Percentiles rank a stretch among this genome's conserved stretches.
Conservation (phyloP, 2,113 vertebrate species). For the Myotis brandtii region DNA sequence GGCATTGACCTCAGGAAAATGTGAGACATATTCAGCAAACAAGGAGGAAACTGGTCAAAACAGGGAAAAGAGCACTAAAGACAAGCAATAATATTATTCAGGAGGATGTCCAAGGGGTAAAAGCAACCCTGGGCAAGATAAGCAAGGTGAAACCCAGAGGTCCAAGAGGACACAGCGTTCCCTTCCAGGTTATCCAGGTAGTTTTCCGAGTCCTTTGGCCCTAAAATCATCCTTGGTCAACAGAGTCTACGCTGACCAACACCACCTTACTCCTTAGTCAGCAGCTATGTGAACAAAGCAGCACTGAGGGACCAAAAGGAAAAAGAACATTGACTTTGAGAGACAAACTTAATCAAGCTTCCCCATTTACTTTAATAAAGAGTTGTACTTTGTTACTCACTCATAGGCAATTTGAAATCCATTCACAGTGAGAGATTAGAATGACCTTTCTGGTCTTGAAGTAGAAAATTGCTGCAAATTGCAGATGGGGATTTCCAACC, state of each 20-base stretch:
- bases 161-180: not conserved
- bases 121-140: not conserved
- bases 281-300: not conserved
- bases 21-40: not conserved
- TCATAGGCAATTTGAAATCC: not conserved
- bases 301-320: not conserved
- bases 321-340: not conserved
- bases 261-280: not conserved
- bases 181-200: not conserved
- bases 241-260: not conserved
- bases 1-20: slow-evolving; percentile 39
- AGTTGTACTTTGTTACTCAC: not conserved
- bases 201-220: not conserved
- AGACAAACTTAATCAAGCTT: not conserved
- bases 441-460: not conserved
- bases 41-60: slow-evolving; percentile 47
- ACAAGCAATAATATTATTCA: slow-evolving; percentile 52
- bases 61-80: not conserved
- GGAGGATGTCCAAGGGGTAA: not conserved
- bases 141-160: not conserved
- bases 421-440: not conserved
- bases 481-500: not conserved
- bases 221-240: not conserved
- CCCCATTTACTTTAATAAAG: not conserved
- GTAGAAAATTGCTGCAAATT: not conserved